These are phyloP conservation scores for Drosophila affinis DNA, from an alignment of 2,888 invertebrate species.

Conservation along the genomic window DNA sequence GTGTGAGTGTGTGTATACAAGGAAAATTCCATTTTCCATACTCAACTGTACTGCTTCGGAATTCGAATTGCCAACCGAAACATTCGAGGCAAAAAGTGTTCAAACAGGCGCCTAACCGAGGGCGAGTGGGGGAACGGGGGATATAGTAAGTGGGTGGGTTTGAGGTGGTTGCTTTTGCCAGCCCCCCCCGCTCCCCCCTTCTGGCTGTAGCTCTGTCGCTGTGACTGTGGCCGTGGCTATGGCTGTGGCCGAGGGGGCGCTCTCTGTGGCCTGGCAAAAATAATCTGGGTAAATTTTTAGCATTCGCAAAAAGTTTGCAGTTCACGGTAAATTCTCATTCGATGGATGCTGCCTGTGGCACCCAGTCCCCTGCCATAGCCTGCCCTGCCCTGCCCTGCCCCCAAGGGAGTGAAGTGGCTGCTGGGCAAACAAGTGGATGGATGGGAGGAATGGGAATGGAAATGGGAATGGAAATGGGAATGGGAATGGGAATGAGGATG, in stretches of 20 bases:
- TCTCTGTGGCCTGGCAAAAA: constrained; percentile 47
- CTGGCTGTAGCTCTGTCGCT: neutral
- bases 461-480: constrained; percentile 7
- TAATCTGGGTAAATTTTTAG: constrained; percentile 54
- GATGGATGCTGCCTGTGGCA: constrained; percentile 25
- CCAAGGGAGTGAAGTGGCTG: constrained; percentile 44
- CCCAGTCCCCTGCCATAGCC: neutral
- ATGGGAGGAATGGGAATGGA: neutral
- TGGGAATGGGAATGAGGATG: constrained; percentile 9
- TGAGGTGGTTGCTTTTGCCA: neutral
- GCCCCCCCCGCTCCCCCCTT: neutral
- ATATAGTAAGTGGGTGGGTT: constrained; percentile 5
- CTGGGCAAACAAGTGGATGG: constrained; percentile 46
- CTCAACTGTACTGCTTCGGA: constrained; percentile 75
- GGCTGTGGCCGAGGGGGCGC: neutral
- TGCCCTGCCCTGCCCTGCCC: constrained; percentile 3
- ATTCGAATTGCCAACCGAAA: constrained; percentile 73
- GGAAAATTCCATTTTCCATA: constrained; percentile 76
- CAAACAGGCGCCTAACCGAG: constrained; percentile 42
- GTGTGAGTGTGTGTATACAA: constrained; percentile 32
- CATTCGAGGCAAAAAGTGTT: constrained; percentile 73
- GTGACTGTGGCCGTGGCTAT: neutral
- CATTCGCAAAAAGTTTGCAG: constrained; percentile 53
- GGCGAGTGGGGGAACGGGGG: neutral
- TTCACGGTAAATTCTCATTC: constrained; percentile 51